A percentile compares a stretch with the other conserved stretches of the same genome.
Conservation (phyloP, 1,140 invertebrate genomes). For the Dolichoris vasculosae region DNA sequence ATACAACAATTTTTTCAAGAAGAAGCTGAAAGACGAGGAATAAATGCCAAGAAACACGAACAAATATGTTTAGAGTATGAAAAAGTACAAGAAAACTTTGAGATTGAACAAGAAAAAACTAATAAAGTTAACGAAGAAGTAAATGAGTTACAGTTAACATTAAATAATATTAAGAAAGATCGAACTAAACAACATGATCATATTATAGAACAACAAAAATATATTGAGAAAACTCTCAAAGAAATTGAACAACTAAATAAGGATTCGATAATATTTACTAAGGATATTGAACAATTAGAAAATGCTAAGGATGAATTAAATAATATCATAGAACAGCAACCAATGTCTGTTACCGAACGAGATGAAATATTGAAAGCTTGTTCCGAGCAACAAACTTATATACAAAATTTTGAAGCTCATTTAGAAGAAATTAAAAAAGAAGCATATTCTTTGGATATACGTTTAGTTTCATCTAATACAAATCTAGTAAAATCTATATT, state of each 20-base stretch:
- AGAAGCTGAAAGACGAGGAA: conserved; percentile 55
- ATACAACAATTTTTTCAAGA: conserved; percentile 58
- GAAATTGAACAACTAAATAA: conserved; percentile 58
- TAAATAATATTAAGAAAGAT: conserved; percentile 52
- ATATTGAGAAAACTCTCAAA: conserved; percentile 45
- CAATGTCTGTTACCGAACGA: conserved; percentile 60
- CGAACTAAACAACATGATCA: conserved; percentile 48
- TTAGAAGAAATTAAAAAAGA: conserved; percentile 65
- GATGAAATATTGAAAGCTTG: conserved; percentile 61
- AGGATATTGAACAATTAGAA: conserved; percentile 54
- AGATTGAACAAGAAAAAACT: conserved; percentile 48
- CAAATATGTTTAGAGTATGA: conserved; percentile 49
- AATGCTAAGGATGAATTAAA: conserved; percentile 55
- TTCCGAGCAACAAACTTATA: conserved; percentile 57
- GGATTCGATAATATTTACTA: conserved; percentile 44
- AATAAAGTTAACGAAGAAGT: conserved; percentile 51
- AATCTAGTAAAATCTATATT: conserved; percentile 61
- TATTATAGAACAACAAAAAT: conserved; percentile 53
- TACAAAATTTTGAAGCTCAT: conserved; percentile 60
- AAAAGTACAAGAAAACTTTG: conserved; percentile 46
- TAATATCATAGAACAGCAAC: conserved; percentile 57
- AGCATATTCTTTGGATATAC: conserved; percentile 62
- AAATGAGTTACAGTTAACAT: conserved; percentile 48
- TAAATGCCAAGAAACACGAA: conserved; percentile 53
- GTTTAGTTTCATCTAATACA: conserved; percentile 57